phyloP scores from a whole-genome alignment of 2,888 invertebrate genomes.

The Thecophora atra region DNA sequence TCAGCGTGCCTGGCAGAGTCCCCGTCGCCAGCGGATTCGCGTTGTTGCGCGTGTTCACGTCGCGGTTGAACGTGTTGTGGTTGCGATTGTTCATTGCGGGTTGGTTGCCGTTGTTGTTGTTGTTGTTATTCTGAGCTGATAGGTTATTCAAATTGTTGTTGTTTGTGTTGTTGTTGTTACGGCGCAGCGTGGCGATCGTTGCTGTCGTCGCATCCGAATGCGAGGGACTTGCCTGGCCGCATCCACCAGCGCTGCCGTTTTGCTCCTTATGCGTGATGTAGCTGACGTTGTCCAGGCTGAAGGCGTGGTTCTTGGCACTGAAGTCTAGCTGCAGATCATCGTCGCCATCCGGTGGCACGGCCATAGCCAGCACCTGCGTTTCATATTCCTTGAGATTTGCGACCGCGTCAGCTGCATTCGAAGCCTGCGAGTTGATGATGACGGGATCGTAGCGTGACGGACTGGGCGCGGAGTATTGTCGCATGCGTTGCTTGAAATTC shows the following conservation, averaged over 20 bases:
- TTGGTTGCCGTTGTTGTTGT: slow-evolving; percentile 68
- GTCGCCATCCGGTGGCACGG: slow-evolving; percentile 85
- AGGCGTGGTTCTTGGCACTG: slow-evolving; percentile 87
- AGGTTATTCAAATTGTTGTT: slow-evolving; percentile 51
- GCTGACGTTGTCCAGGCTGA: slow-evolving; percentile 87
- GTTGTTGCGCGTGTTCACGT: slow-evolving; percentile 65
- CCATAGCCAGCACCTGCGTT: slow-evolving; percentile 93
- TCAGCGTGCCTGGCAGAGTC: slow-evolving; percentile 62
- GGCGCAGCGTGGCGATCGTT: slow-evolving; percentile 72
- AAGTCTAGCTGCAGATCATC: slow-evolving; percentile 87
- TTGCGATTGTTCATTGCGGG: slow-evolving; percentile 60
- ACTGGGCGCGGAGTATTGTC: slow-evolving; percentile 76
- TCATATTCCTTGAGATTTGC: slow-evolving; percentile 90
- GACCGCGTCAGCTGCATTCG: slow-evolving; percentile 65
- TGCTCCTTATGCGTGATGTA: slow-evolving; percentile 84
- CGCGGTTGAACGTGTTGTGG: slow-evolving; percentile 65
- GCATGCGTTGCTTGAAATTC: slow-evolving; percentile 84
- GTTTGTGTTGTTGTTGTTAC: slow-evolving; percentile 63
- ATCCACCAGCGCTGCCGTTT: slow-evolving; percentile 46
- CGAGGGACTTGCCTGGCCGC: slow-evolving; percentile 79
- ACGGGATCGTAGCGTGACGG: slow-evolving; percentile 77
- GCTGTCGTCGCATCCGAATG: slow-evolving; percentile 86
- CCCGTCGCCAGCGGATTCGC: slow-evolving; percentile 59
- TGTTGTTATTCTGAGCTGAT: slow-evolving; percentile 71
- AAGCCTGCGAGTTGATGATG: slow-evolving; percentile 67